Evolutionary conservation across 2,888 invertebrate species (phyloP).

Genomic region (Iselma pallidipennis): DNA sequence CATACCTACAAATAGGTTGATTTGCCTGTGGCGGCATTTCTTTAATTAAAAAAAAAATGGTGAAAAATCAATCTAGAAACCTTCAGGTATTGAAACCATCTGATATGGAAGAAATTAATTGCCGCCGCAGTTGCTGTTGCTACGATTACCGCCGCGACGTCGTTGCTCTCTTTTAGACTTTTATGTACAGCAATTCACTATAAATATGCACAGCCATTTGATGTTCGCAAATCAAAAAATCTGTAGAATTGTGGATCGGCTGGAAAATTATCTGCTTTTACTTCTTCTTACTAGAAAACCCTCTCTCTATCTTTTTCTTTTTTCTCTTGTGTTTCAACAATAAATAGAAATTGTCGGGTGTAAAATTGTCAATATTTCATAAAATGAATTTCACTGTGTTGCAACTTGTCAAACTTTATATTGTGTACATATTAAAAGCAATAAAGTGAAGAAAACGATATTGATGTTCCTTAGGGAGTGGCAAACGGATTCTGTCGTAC

Average conservation of each 20-base stretch:
- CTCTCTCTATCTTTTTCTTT: background rate
- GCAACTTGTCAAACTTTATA: conserved; percentile 53
- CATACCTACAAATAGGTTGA: background rate
- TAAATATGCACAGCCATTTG: conserved; percentile 13
- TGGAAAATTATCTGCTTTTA: background rate
- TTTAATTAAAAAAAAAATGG: conserved; percentile 46
- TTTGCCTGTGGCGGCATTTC: conserved; percentile 35
- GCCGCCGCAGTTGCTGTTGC: conserved; percentile 25
- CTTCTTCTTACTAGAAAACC: background rate
- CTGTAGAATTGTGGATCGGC: conserved; percentile 3
- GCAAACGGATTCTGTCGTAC: conserved; percentile 6
- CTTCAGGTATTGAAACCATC: conserved; percentile 47
- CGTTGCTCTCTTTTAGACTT: background rate
- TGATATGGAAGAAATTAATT: conserved; percentile 52
- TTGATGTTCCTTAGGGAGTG: conserved; percentile 34
- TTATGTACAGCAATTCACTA: conserved; percentile 9
- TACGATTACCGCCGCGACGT: background rate
- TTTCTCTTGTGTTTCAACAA: too few relatives aligned
- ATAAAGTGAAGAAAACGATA: conserved; percentile 47
- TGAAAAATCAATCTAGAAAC: conserved; percentile 46
- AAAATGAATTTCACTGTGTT: conserved; percentile 45
- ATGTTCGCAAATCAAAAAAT: conserved; percentile 11
- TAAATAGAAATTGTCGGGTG: conserved; percentile 25
- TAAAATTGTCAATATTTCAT: conserved; percentile 49
- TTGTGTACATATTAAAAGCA: conserved; percentile 53